phyloP scores from a whole-genome alignment of 2,797 vertebrate genomes.

The Xiphorhynchus erythropygius region DNA sequence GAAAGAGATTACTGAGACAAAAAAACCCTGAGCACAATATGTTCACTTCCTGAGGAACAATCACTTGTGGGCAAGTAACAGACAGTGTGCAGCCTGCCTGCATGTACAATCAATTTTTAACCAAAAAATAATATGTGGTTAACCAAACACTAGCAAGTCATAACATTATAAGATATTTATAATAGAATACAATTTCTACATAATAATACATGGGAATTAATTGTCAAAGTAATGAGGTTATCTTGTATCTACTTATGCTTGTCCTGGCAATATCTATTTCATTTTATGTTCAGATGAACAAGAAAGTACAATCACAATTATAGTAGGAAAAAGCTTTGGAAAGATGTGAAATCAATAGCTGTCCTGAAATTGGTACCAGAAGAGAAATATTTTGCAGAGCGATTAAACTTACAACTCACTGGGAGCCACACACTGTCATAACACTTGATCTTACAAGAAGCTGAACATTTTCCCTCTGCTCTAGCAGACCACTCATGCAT shows the following conservation, averaged over 20 bases:
- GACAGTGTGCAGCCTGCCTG: neutral
- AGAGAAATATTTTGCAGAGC: conserved; percentile 13
- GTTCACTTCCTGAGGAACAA: conserved; percentile 25
- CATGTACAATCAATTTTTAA: neutral
- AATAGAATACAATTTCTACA: neutral
- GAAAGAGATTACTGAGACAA: conserved; percentile 1
- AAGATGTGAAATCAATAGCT: conserved; percentile 53
- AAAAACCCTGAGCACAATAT: neutral
- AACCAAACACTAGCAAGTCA: conserved; percentile 23
- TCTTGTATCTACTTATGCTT: neutral
- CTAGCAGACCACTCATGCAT: neutral
- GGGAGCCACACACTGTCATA: neutral
- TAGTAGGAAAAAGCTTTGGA: neutral
- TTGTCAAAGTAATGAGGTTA: conserved; percentile 1
- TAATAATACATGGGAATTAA: neutral
- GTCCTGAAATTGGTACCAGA: conserved; percentile 11
- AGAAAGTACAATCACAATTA: conserved; percentile 18
- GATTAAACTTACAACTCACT: neutral
- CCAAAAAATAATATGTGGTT: neutral
- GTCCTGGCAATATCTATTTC: conserved; percentile 36
- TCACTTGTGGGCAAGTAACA: conserved; percentile 9
- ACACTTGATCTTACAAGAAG: conserved; percentile 7
- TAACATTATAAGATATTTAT: conserved; percentile 15
- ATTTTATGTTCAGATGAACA: conserved; percentile 24
- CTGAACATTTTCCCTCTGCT: neutral